Conservation (phyloP, 2,797 vertebrate species). For the Sternarchorhynchus goeldii region DNA sequence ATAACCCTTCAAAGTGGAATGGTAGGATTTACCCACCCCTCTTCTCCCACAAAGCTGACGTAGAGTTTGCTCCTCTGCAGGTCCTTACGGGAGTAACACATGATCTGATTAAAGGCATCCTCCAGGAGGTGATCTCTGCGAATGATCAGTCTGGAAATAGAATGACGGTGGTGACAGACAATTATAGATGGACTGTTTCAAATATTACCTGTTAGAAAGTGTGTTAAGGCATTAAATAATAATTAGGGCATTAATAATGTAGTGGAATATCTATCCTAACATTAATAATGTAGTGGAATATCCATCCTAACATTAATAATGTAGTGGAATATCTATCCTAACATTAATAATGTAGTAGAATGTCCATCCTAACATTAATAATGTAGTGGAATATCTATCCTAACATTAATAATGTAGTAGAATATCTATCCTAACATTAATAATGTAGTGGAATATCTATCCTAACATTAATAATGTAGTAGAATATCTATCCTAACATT, state of each 20-base stretch:
- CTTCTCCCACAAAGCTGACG: constrained; percentile 95
- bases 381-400: too few relatives aligned
- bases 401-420: too few relatives aligned
- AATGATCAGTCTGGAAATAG: constrained; percentile 87
- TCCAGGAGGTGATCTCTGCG: constrained; percentile 95
- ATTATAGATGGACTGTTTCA: background rate
- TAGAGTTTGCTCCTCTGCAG: constrained; percentile 96
- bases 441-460: too few relatives aligned
- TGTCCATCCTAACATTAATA: too few relatives aligned
- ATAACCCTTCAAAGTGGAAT: background rate
- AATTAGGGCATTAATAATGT: background rate
- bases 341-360: too few relatives aligned
- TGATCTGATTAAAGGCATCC: constrained; percentile 98
- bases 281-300: too few relatives aligned
- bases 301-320: too few relatives aligned
- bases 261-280: too few relatives aligned
- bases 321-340: too few relatives aligned
- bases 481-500: too few relatives aligned
- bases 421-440: too few relatives aligned
- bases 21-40: constrained; percentile 82
- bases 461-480: background rate
- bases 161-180: constrained; percentile 13
- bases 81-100: constrained; percentile 97
- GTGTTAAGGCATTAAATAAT: background rate
- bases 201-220: background rate